Conservation (phyloP, 53 echinoderm and acorn worm species). For the Temnopleurus reevesii region DNA sequence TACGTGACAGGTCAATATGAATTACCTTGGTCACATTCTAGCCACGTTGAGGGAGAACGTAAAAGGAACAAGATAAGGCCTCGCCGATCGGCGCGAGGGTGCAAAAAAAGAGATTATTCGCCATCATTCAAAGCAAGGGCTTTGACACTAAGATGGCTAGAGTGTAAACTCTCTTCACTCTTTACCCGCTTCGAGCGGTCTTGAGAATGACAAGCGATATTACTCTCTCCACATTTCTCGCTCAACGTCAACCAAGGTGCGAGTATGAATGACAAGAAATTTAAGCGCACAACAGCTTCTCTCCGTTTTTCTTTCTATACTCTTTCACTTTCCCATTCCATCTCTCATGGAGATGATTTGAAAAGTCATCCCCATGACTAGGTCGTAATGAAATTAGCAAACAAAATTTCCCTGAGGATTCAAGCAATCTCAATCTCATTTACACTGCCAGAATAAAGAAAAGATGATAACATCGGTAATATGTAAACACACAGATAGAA, state of each 20-base stretch:
- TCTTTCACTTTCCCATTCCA: background rate
- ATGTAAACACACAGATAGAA: no score
- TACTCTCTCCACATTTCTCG: conserved; percentile 25
- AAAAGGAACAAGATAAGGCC: background rate
- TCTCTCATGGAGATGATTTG: background rate
- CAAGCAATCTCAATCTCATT: conserved; percentile 20
- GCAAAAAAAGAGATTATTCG: background rate
- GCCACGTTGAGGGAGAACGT: background rate
- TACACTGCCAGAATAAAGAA: background rate
- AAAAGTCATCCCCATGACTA: background rate
- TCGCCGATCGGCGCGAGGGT: background rate
- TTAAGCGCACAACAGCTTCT: background rate
- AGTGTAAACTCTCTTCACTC: conserved; percentile 32
- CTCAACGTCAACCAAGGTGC: background rate
- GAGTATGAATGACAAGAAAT: conserved; percentile 53
- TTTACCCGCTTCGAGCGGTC: conserved; percentile 41
- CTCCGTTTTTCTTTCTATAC: background rate
- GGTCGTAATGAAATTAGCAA: conserved; percentile 46
- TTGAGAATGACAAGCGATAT: conserved; percentile 45
- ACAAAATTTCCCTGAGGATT: conserved; percentile 5
- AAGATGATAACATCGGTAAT: background rate
- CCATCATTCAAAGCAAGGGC: conserved; percentile 21
- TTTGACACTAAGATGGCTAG: conserved; percentile 14
- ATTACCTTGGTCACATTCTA: background rate
- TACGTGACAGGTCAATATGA: background rate